Evolutionary conservation across 1,140 invertebrate species (phyloP).

Genomic region (Anastrepha ludens): DNA sequence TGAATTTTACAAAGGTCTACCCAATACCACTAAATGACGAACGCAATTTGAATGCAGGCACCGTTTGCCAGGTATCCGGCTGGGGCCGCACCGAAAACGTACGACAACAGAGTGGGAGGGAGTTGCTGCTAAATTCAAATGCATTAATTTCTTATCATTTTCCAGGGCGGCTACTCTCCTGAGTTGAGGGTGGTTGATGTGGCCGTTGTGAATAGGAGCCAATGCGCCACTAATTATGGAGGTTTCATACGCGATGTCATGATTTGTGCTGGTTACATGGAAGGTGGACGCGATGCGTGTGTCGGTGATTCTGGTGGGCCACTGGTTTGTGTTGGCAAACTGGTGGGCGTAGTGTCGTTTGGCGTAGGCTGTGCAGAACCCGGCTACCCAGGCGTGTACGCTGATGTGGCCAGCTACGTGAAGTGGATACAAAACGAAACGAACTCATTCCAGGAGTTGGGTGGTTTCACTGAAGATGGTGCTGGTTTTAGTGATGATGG

Average conservation of each 20-base stretch:
- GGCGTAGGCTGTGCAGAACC: slow-evolving; percentile 78
- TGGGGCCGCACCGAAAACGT: slow-evolving; percentile 67
- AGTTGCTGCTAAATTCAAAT: too few species aligned
- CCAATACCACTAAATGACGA: slow-evolving; percentile 6
- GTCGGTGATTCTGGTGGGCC: slow-evolving; percentile 72
- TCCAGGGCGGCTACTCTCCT: not conserved
- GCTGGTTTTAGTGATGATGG: not conserved
- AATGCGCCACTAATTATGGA: slow-evolving; percentile 58
- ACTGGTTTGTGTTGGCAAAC: slow-evolving; percentile 61
- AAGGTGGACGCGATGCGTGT: slow-evolving; percentile 67
- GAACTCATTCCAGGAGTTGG: not conserved
- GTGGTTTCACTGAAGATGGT: not conserved
- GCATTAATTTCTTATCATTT: not conserved
- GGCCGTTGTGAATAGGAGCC: slow-evolving; percentile 54
- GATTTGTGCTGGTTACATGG: slow-evolving; percentile 62
- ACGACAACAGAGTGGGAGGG: not conserved
- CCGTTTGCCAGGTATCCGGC: slow-evolving; percentile 61
- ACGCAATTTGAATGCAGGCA: not conserved
- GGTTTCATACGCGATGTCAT: slow-evolving; percentile 48
- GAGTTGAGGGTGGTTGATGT: slow-evolving; percentile 55
- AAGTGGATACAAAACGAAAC: slow-evolving; percentile 74
- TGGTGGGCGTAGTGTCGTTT: slow-evolving; percentile 77
- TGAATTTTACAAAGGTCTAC: not conserved
- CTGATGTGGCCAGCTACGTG: slow-evolving; percentile 78
- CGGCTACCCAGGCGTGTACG: slow-evolving; percentile 79